phyloP scores from a whole-genome alignment of 2,113 vertebrate species.

The Plecotus auritus region DNA sequence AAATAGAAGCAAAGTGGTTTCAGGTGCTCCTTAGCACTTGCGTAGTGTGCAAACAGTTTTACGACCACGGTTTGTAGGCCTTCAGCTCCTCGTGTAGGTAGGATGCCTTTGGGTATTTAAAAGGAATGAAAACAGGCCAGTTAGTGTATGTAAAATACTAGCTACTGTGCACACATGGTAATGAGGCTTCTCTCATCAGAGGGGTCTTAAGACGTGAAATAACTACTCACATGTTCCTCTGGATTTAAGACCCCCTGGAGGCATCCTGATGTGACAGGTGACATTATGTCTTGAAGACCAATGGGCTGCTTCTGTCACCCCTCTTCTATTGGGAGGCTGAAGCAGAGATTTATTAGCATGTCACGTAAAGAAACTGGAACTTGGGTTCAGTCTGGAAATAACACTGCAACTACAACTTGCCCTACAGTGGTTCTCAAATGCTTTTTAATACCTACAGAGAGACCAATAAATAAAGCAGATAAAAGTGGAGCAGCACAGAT shows the following conservation, averaged over 20 bases:
- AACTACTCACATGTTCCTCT: background rate
- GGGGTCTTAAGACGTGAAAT: constrained; percentile 31
- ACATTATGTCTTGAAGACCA: constrained; percentile 15
- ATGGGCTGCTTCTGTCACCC: background rate
- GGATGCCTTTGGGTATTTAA: background rate
- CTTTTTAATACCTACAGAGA: constrained; percentile 9
- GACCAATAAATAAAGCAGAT: constrained; percentile 24
- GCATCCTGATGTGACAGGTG: background rate
- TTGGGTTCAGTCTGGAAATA: constrained; percentile 23
- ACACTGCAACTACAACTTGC: background rate
- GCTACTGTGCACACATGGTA: constrained; percentile 19
- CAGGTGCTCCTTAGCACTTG: constrained; percentile 71
- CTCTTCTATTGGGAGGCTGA: background rate
- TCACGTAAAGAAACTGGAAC: background rate
- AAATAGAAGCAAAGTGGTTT: constrained; percentile 74
- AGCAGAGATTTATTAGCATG: constrained; percentile 38
- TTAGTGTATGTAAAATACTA: constrained; percentile 50
- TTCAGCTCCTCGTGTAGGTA: constrained; percentile 37
- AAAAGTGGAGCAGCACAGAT: background rate
- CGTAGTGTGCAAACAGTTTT: constrained; percentile 56
- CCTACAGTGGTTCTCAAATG: background rate
- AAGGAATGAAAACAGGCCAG: constrained; percentile 37
- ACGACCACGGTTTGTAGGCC: constrained; percentile 28
- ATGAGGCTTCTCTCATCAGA: constrained; percentile 48
- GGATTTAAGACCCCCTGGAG: constrained; percentile 1